Conservation (phyloP, 2,888 invertebrate genomes). For the Opisthograptis luteolata region DNA sequence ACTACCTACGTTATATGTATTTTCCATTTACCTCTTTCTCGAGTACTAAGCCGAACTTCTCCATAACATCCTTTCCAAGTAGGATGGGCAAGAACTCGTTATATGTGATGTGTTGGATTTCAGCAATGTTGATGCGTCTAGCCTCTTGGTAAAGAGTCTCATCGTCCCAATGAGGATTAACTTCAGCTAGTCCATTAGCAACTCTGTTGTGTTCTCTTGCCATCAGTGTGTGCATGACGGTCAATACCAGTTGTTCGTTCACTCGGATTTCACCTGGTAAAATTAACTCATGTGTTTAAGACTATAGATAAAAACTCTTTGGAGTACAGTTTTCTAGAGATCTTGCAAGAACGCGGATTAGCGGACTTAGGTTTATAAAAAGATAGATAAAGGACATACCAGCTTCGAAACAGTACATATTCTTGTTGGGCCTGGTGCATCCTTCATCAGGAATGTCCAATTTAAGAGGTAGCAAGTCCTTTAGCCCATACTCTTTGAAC, state of each 20-base stretch:
- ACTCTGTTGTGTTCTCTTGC: conserved; percentile 95
- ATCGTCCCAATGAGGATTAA: conserved; percentile 97
- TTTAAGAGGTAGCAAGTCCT: conserved; percentile 94
- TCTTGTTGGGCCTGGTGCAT: conserved; percentile 94
- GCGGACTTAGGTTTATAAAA: too few species aligned
- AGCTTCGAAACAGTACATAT: conserved; percentile 96
- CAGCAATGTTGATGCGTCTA: conserved; percentile 92
- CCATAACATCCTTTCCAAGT: conserved; percentile 95
- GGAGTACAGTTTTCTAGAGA: too few species aligned
- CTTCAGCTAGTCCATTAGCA: conserved; percentile 88
- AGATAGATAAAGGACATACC: conserved; percentile 73
- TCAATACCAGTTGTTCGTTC: conserved; percentile 94
- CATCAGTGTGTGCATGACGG: conserved; percentile 96
- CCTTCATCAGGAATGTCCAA: conserved; percentile 96
- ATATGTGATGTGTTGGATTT: conserved; percentile 95
- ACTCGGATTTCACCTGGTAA: conserved; percentile 93
- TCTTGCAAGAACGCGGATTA: too few species aligned
- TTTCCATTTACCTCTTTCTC: conserved; percentile 90
- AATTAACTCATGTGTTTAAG: background rate
- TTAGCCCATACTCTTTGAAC: conserved; percentile 93
- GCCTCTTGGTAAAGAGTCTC: conserved; percentile 96
- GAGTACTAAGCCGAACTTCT: conserved; percentile 93
- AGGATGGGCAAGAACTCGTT: conserved; percentile 96
- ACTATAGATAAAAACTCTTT: too few species aligned
- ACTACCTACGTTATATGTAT: too few species aligned